Base-by-base conservation (phyloP, 30 jellyfish, hydroid and myxozoan species). In the Turritopsis dohrnii region DNA sequence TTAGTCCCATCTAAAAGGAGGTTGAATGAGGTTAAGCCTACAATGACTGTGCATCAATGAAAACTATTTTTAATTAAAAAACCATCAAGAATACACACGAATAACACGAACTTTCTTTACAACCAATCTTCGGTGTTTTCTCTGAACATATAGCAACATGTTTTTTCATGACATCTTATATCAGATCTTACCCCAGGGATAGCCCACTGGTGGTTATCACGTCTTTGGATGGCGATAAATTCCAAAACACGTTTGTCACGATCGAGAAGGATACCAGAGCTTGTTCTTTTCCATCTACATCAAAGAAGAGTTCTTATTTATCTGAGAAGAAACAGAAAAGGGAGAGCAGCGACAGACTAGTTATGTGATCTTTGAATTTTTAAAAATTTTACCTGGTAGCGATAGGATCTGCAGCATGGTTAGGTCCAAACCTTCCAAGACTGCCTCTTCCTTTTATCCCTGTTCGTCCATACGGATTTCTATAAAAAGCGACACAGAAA, bases 161-260 rank as follows among this genome's bases (percentile, higher is more conserved):
- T n/a, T n/a, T n/a, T n/a, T n/a, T n/a, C n/a, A n/a, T n/a, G n/a
- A n/a, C n/a, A n/a, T n/a, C n/a, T n/a, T n/a, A 21, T 23, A 22
- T n/a, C 13, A 7, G 7, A 79, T 25, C 22, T 1, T 74, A 92
- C 98, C 71, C 98, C 98, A 8, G 98, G 98, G 17, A 92, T 92
- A 4, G 98, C 98, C 98, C 98, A 92, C 75, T 92, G 98, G 22
- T 87, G 98, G 71, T 92, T 92, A 54, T 92, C 98, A 53, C 88
- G 85, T 28, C 98, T 87, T 71, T 92, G 98, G 65, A 92, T 92
- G 29, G 98, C 98, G 69, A 92, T 90, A 75, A 92, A 92, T 71
- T 92, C 98, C 66, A 92, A 75, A 21, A 92, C 98, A 27, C 96
- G 86, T 79, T 92, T 84, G 29, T 95, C 96, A 72, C 88, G 88